phyloP scores from a whole-genome alignment of 2,113 vertebrate genomes.

The Bettongia penicillata region DNA sequence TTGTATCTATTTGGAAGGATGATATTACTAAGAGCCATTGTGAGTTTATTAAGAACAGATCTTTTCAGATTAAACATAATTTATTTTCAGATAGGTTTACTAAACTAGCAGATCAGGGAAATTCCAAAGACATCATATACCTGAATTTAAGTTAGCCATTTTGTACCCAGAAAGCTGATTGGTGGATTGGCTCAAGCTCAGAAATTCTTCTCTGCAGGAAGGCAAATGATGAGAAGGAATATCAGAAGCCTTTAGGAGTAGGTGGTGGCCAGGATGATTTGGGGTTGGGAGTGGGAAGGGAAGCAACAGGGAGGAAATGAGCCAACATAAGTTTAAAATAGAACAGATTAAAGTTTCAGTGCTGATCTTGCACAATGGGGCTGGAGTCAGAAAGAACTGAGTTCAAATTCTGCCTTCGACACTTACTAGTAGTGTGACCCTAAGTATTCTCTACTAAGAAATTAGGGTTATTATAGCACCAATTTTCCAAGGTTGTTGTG shows the following conservation, averaged over 20 bases:
- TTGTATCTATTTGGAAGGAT: background rate
- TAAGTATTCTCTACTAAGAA: background rate
- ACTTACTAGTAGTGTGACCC: background rate
- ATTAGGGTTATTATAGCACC: background rate
- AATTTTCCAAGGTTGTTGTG: background rate
- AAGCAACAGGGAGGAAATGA: background rate
- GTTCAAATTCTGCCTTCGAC: background rate
- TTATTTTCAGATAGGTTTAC: background rate
- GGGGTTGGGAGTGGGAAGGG: no score
- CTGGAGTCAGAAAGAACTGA: background rate
- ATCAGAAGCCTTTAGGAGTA: background rate
- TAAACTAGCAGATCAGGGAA: background rate
- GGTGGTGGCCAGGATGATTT: background rate
- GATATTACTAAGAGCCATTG: background rate
- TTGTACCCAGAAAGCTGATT: background rate
- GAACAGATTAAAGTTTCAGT: background rate
- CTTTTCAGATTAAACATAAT: background rate
- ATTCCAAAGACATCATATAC: background rate
- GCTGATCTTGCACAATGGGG: background rate
- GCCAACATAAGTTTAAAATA: background rate
- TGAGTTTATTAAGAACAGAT: background rate
- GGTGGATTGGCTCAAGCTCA: background rate
- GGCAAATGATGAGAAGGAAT: background rate
- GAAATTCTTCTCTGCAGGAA: background rate
- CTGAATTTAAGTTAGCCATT: background rate